Evolutionary conservation across 2,797 vertebrate species (phyloP).

Genomic region (Malacoctenus gilli): DNA sequence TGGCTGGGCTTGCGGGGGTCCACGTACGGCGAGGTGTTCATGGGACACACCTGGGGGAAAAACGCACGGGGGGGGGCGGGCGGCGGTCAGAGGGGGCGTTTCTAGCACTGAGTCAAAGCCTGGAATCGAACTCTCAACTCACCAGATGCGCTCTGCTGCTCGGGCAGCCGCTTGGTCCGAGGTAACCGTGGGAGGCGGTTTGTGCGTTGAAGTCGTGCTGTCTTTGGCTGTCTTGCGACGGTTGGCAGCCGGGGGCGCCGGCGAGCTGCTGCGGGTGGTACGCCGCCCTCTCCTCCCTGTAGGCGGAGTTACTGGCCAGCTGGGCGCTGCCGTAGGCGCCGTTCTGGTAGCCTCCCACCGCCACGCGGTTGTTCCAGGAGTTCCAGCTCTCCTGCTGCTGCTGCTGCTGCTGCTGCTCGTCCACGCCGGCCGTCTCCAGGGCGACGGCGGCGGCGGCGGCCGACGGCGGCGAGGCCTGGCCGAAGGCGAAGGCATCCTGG

Average conservation of each 20-base stretch:
- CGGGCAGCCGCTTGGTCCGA: constrained; percentile 51
- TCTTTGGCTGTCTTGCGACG: constrained; percentile 77
- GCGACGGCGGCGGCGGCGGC: constrained; percentile 14
- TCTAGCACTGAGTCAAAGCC: not conserved
- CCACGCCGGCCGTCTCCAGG: constrained; percentile 34
- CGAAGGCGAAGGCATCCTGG: constrained; percentile 85
- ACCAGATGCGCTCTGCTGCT: constrained; percentile 68
- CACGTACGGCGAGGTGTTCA: constrained; percentile 91
- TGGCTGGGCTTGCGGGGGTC: constrained; percentile 91
- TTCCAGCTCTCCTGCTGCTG: constrained; percentile 70
- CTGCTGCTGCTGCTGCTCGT: constrained; percentile 67
- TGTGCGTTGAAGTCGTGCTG: constrained; percentile 52
- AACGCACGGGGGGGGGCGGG: too few species aligned
- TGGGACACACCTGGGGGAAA: constrained; percentile 89
- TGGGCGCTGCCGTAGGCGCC: constrained; percentile 52
- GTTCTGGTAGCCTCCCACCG: constrained; percentile 62
- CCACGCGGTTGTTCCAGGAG: constrained; percentile 73
- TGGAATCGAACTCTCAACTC: too few species aligned
- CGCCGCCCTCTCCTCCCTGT: constrained; percentile 77
- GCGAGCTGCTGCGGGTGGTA: constrained; percentile 76
- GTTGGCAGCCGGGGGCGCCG: constrained; percentile 77
- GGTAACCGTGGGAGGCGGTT: constrained; percentile 65
- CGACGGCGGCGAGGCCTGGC: constrained; percentile 67
- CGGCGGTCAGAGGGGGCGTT: too few species aligned
- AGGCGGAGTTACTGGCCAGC: constrained; percentile 76